phyloP scores from a whole-genome alignment of 2,888 invertebrate genomes.

The Eilema depressum region DNA sequence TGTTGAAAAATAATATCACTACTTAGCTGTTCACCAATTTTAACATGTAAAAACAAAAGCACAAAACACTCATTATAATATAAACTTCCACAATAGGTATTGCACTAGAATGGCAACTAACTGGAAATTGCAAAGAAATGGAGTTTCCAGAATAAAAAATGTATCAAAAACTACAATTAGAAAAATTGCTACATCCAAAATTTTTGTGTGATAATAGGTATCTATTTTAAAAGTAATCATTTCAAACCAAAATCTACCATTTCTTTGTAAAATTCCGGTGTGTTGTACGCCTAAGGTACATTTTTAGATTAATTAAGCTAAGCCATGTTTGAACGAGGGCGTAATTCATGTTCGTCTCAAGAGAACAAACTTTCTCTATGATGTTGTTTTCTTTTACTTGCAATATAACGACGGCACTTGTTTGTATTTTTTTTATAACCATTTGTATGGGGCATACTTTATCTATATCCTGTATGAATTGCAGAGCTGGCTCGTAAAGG shows the following conservation, averaged over 20 bases:
- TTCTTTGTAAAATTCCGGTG: slow-evolving; percentile 9
- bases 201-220: not conserved
- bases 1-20: too few relatives aligned
- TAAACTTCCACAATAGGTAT: too few relatives aligned
- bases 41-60: too few relatives aligned
- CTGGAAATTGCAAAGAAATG: not conserved
- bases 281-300: slow-evolving; percentile 34
- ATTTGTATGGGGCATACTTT: too few relatives aligned
- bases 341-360: slow-evolving; percentile 62
- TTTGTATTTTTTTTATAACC: slow-evolving; percentile 2
- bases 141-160: too few relatives aligned
- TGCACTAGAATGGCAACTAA: too few relatives aligned
- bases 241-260: not conserved
- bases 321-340: slow-evolving; percentile 60
- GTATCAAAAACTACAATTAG: too few relatives aligned
- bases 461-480: too few relatives aligned
- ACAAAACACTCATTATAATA: too few relatives aligned
- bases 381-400: slow-evolving; percentile 37
- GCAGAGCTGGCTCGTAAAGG: too few relatives aligned
- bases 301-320: slow-evolving; percentile 73
- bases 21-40: too few relatives aligned
- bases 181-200: not conserved
- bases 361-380: slow-evolving; percentile 52
- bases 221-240: not conserved
- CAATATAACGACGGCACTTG: not conserved